These are phyloP conservation scores for Nephrotoma appendiculata DNA, from an alignment of 2,888 invertebrate genomes.

Conservation along the genomic window DNA sequence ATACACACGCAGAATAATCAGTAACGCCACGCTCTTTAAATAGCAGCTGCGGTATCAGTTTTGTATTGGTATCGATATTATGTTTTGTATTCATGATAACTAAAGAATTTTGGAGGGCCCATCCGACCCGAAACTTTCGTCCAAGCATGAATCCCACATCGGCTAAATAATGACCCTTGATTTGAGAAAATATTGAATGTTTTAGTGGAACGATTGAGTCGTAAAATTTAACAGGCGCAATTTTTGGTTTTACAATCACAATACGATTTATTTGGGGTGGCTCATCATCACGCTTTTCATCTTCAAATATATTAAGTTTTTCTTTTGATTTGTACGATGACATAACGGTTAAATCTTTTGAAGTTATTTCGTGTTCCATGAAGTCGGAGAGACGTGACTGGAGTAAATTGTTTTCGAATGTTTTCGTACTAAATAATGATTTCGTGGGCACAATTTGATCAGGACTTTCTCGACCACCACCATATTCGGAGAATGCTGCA, in stretches of 20 bases:
- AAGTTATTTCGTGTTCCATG: not conserved
- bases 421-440: not conserved
- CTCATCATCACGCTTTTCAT: not conserved
- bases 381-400: not conserved
- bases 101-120: slow-evolving; percentile 50
- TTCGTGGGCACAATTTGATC: slow-evolving; percentile 17
- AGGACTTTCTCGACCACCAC: slow-evolving; percentile 14
- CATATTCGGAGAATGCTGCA: slow-evolving; percentile 8
- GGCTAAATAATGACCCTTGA: slow-evolving; percentile 32
- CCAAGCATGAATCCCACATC: slow-evolving; percentile 46
- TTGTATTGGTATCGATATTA: slow-evolving; percentile 13
- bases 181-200: slow-evolving; percentile 20
- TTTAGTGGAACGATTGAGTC: slow-evolving; percentile 30
- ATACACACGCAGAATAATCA: slow-evolving; percentile 22
- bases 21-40: slow-evolving; percentile 20
- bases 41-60: slow-evolving; percentile 7
- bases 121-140: slow-evolving; percentile 55
- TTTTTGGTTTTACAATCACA: slow-evolving; percentile 30
- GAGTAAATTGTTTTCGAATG: not conserved
- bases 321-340: not conserved
- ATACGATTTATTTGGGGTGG: not conserved
- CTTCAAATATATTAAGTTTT: not conserved
- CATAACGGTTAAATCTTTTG: not conserved
- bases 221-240: slow-evolving; percentile 30
- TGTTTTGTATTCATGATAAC: slow-evolving; percentile 36